Base-by-base conservation (phyloP, 2,888 invertebrate species). In the Tachina grossa region DNA sequence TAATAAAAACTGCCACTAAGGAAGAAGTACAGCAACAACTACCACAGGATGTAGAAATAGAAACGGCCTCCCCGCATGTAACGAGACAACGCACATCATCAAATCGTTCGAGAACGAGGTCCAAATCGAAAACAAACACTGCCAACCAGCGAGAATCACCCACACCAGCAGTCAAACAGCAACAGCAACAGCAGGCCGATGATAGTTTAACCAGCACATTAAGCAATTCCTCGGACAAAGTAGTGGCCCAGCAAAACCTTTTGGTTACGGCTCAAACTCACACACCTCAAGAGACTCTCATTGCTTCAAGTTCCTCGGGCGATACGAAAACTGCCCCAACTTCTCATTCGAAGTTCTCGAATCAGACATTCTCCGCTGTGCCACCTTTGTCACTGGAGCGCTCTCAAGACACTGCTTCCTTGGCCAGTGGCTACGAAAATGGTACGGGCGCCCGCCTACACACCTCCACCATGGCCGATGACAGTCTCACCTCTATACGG, bases 381-480 rank as follows among this genome's bases (percentile, higher is more conserved):
- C 61, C 68, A 45, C 71, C 75, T 14, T 19, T 75, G 19, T 88
- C 85, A 11, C 22, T 87, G 51, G 88, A 87, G 41, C 81, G 59
- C 13, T 87, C 84, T 16, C 87, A 88, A 47, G 89, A 89, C 53
- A 87, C 83, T 68, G 75, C 83, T 53, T 90, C 89, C 14, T 49
- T 90, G 75, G 88, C 88, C 72, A 91, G 91, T 85, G 90, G 90
- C 80, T 91, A 89, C 53, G 91, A 90, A 84, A 91, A 88, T 79
- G 89, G 88, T 14, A 86, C 83, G 1, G 84, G 85, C 4, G 88
- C 86, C n/a, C 87, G 87, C 75, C 85, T 88, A 39, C 90, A 92
- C 75, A 90, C 92, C 78, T 92, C 92, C 59, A 92, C 93, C 9
- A 85, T 92, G 90, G 92, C 92, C 41, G 93, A 92, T 47, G 93